Evolutionary conservation across 1,140 invertebrate genomes (phyloP), one percentile per base, ranked within the genome.

Genomic region (Agrilus planipennis): DNA sequence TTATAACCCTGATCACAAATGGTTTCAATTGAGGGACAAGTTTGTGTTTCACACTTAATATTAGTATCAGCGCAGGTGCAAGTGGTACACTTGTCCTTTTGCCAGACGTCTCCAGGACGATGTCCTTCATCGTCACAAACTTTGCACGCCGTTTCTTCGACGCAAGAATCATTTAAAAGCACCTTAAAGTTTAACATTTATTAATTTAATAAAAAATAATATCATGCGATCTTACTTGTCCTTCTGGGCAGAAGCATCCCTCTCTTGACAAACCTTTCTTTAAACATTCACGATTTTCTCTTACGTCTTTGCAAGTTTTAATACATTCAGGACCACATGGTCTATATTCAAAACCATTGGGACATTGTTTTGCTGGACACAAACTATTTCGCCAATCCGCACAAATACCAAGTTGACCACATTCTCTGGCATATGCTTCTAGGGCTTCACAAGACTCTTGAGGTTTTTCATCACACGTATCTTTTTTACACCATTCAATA

Each of bases 231-330:
- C n/a, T n/a, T 21, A 84, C 75, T 55, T 77, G 70, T 35, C 73
- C 74, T 29, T 70, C 53, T 2, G 81, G 79, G 67, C 88, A 93
- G 69, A 81, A 85, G 60, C 88, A 93, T 4, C 86, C 86, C 55
- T 90, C 87, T 18, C 66, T 68, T 4, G 60, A 61, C 37, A 58
- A 61, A 22, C 56, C 58, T 28, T 34, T 34, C 15, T 51, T 42
- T 12, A 52, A 34, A 6, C 41, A 15, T 16, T 51, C 47, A n/a
- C n/a, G n/a, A n/a, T n/a, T n/a, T n/a, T 50, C 32, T 28, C 64
- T 58, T 2, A 63, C 50, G 41, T 45, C 65, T 3, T 84, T 78
- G 52, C 86, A 89, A 2, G 79, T 86, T 34, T 74, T 65, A 19
- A 73, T 71, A 57, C 83, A 87, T 7, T 72, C 71, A 3, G 72